phyloP scores from a whole-genome alignment of 2,888 invertebrate species.

The Geotrupes spiniger region DNA sequence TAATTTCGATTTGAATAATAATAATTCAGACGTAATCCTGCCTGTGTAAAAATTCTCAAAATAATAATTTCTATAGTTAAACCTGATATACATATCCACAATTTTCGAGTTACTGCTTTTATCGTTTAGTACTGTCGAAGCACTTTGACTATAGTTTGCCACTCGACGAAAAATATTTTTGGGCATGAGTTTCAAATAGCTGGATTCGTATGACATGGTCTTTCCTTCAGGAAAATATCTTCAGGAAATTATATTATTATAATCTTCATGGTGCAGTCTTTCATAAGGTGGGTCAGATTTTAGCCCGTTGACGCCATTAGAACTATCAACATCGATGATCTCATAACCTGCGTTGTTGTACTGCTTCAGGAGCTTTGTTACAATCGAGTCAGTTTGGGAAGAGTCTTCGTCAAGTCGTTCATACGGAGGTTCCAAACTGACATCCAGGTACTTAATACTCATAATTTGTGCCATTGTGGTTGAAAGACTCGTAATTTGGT shows the following conservation, averaged over 20 bases:
- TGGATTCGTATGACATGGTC: too few species aligned
- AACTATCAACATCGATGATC: slow-evolving; percentile 22
- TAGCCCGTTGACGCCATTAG: slow-evolving; percentile 13
- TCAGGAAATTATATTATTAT: slow-evolving; percentile 36
- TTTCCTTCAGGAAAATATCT: too few species aligned
- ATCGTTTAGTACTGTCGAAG: too few species aligned
- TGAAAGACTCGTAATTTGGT: slow-evolving; percentile 73
- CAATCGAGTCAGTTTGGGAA: slow-evolving; percentile 27
- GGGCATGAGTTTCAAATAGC: too few species aligned
- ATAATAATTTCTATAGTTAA: too few species aligned
- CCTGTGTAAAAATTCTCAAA: too few species aligned
- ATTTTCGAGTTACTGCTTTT: too few species aligned
- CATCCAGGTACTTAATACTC: slow-evolving; percentile 72
- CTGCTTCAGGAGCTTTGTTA: slow-evolving; percentile 8
- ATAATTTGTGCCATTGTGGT: slow-evolving; percentile 73
- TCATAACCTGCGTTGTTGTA: slow-evolving; percentile 21
- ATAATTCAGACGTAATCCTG: too few species aligned
- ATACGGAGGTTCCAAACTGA: slow-evolving; percentile 68
- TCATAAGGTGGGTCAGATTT: slow-evolving; percentile 67
- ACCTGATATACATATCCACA: too few species aligned
- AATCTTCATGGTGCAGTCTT: slow-evolving; percentile 50
- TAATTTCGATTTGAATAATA: too few species aligned
- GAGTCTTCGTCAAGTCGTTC: slow-evolving; percentile 51
- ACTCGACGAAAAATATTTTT: too few species aligned
- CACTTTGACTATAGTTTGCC: too few species aligned